Evolutionary conservation across 2,888 invertebrate species (phyloP), one percentile per base, ranked within the genome.

Genomic region (Apamea sordens): DNA sequence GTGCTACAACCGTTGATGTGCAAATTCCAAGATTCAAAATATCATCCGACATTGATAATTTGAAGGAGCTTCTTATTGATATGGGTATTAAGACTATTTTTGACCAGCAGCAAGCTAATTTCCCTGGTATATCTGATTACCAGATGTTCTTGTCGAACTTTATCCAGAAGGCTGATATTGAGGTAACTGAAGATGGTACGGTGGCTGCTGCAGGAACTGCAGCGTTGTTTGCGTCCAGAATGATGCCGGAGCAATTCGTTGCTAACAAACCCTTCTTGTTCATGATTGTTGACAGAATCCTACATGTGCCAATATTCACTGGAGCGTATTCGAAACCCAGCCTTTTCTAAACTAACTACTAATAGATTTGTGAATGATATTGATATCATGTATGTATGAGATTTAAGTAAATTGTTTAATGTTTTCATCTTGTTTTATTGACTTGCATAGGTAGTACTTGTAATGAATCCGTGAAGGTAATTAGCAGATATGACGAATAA

Each of bases 11-110:
- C 5, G 97, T 97, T 0, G 94, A 95, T 53, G 97, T 98, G 0
- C 96, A 97, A 86, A 87, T 98, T 64, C 98, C 98, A 0, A 96
- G 96, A 86, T 98, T 98, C 89, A 97, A 95, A 77, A 95, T 97
- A 8, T 92, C 95, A 2, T 97, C 98, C 0, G 94, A 96, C 32
- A 88, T 96, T 36, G 93, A 92, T 73, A 95, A 96, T 79, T 89
- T 84, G 95, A 98, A 95, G 92, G 96, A 97, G 63, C 81, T 95
- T 1, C 86, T 96, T 0, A 89, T 88, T 0, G 96, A 95, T 80
- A 96, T 96, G 96, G 96, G 96, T 0, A 82, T 97, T 71, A 92
- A 64, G 68, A 85, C 89, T 5, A 91, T 95, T 89, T 96, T 97
- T 79, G 94, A 95, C n/a, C 80, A 83, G 0, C 18, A 10, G 0